Evolutionary conservation across 2,888 invertebrate species (phyloP).

Genomic region (Eubasilissa splendida): DNA sequence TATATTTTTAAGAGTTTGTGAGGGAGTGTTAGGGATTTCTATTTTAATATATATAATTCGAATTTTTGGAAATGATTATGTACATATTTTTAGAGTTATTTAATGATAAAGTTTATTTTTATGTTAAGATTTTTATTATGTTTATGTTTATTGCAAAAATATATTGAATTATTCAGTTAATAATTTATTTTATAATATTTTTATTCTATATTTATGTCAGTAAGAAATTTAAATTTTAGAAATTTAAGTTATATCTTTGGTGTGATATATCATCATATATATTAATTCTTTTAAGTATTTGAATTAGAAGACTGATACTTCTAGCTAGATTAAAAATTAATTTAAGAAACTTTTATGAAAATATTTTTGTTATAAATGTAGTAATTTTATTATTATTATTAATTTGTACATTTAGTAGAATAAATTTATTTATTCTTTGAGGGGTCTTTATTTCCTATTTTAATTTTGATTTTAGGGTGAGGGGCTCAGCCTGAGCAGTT

Average conservation of each 20-base stretch:
- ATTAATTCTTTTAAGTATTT: slow-evolving; percentile 74
- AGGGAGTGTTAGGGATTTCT: too few relatives aligned
- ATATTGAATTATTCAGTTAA: slow-evolving; percentile 72
- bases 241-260: slow-evolving; percentile 64
- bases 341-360: slow-evolving; percentile 66
- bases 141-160: slow-evolving; percentile 69
- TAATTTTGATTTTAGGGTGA: slow-evolving; percentile 76
- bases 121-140: slow-evolving; percentile 68
- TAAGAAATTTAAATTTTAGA: too few relatives aligned
- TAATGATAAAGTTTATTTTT: slow-evolving; percentile 52
- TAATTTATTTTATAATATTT: slow-evolving; percentile 69
- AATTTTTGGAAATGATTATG: too few relatives aligned
- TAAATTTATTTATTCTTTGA: slow-evolving; percentile 81
- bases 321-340: slow-evolving; percentile 71
- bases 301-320: slow-evolving; percentile 66
- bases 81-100: too few relatives aligned
- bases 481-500: too few relatives aligned
- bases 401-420: slow-evolving; percentile 72
- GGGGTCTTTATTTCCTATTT: slow-evolving; percentile 77
- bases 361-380: slow-evolving; percentile 71
- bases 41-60: too few relatives aligned
- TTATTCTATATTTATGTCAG: too few relatives aligned
- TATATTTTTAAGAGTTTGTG: too few relatives aligned
- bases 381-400: slow-evolving; percentile 70
- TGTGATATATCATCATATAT: slow-evolving; percentile 72